A percentile compares a stretch with the other conserved stretches of the same genome.
Conservation (phyloP, 2,888 invertebrate species). For the Sisyra nigra region DNA sequence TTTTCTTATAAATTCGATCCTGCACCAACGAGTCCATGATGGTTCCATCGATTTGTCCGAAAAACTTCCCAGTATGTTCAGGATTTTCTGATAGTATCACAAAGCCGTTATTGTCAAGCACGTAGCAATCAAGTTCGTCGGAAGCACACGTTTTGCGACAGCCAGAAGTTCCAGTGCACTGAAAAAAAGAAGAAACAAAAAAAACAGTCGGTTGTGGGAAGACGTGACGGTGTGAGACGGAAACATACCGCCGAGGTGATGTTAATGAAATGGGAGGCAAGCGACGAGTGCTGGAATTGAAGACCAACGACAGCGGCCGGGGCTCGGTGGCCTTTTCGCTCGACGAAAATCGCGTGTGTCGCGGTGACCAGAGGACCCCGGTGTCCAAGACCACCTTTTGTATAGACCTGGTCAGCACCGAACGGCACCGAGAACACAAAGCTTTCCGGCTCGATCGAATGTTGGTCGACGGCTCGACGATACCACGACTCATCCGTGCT, state of each 20-base stretch:
- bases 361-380: slow-evolving; percentile 60
- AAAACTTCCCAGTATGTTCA: slow-evolving; percentile 80
- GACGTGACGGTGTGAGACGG: no score
- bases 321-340: slow-evolving; percentile 65
- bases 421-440: slow-evolving; percentile 83
- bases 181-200: slow-evolving; percentile 17
- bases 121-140: slow-evolving; percentile 79
- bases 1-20: slow-evolving; percentile 76
- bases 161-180: slow-evolving; percentile 53
- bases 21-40: slow-evolving; percentile 88
- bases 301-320: slow-evolving; percentile 87
- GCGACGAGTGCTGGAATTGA: slow-evolving; percentile 68
- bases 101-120: slow-evolving; percentile 89
- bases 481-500: slow-evolving; percentile 87
- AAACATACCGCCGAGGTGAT: slow-evolving; percentile 72
- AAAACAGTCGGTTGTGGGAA: background rate
- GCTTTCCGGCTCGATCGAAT: slow-evolving; percentile 70
- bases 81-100: slow-evolving; percentile 77
- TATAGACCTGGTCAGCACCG: slow-evolving; percentile 35
- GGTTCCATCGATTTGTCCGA: slow-evolving; percentile 86
- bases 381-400: slow-evolving; percentile 26
- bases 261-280: slow-evolving; percentile 73
- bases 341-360: slow-evolving; percentile 81
- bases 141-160: slow-evolving; percentile 78
- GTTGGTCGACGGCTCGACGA: slow-evolving; percentile 78